Evolutionary conservation across 1,140 invertebrate species (phyloP).

Genomic region (Pseudobourletiella spinata): DNA sequence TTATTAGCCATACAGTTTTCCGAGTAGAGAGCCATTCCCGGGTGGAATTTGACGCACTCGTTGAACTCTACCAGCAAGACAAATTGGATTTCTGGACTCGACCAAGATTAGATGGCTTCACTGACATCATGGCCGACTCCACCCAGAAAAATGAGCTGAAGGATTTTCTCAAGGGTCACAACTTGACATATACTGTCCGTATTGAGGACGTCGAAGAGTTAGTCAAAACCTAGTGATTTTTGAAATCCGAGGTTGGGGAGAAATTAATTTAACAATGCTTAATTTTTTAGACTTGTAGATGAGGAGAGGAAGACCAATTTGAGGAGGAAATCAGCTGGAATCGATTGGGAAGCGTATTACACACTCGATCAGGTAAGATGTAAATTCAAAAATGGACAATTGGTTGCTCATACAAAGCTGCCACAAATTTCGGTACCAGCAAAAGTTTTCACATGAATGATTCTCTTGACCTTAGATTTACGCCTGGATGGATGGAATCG

Average conservation of each 20-base stretch:
- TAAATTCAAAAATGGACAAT: too few species aligned
- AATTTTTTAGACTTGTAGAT: too few species aligned
- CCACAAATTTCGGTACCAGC: too few species aligned
- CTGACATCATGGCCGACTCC: constrained; percentile 7
- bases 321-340: neutral
- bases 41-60: neutral
- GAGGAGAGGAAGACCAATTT: neutral
- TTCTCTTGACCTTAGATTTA: neutral
- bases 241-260: too few species aligned
- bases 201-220: neutral
- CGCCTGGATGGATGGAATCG: constrained; percentile 44
- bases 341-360: neutral
- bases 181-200: neutral
- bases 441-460: too few species aligned
- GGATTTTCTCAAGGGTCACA: neutral
- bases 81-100: constrained; percentile 9
- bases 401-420: too few species aligned
- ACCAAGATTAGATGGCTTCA: constrained; percentile 1
- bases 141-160: neutral
- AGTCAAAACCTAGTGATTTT: too few species aligned
- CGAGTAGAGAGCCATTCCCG: neutral
- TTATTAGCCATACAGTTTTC: neutral
- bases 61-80: neutral
- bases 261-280: too few species aligned
- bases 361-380: neutral